Base-by-base conservation (phyloP, 2,888 invertebrate species). In the Tribolium freemani region DNA sequence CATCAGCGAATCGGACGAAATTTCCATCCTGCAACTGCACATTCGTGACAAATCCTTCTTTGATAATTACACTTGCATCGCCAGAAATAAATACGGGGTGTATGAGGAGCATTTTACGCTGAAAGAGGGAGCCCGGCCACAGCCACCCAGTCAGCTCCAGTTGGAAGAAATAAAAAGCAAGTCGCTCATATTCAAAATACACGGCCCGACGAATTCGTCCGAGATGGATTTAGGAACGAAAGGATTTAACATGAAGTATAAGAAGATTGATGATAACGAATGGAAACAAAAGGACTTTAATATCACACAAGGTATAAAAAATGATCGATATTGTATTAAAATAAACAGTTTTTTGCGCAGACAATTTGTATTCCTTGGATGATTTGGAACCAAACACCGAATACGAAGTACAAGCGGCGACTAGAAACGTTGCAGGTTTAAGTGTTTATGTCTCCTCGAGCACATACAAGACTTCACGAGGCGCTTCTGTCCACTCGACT, bases 31-130 rank as follows among this genome's bases (percentile, higher is more conserved):
- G 20, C 80, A 82, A 77, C 81, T 84, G 72, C 69, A 68, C 63
- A 53, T 74, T 30, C 53, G 46, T 11, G 58, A 54, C 20, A 26
- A 85, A 73, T 78, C 82, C 8, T 76, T 80, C 4, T 89, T 89
- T 73, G 90, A 88, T 16, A 87, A 86, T 60, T 91, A 90, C 83
- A 86, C 86, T 58, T 91, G 91, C 80, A 86, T 85, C 51, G 90
- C 89, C 0, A 82, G 84, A 70, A 91, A 91, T 79, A 83, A 83
- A 53, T 80, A 88, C 75, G 90, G 90, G 11, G 83, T 83, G 53
- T 83, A 89, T 56, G 88, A 89, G 74, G 87, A 88, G 11, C 83
- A 84, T 10, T 88, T 89, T 64, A 85, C 83, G 1, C 81, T 91
- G 54, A 86, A 88, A 57, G 85, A 88, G 78, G 91, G 90, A 10